Evolutionary conservation across 2,888 invertebrate genomes (phyloP).

Genomic region (Trichopria drosophilae): DNA sequence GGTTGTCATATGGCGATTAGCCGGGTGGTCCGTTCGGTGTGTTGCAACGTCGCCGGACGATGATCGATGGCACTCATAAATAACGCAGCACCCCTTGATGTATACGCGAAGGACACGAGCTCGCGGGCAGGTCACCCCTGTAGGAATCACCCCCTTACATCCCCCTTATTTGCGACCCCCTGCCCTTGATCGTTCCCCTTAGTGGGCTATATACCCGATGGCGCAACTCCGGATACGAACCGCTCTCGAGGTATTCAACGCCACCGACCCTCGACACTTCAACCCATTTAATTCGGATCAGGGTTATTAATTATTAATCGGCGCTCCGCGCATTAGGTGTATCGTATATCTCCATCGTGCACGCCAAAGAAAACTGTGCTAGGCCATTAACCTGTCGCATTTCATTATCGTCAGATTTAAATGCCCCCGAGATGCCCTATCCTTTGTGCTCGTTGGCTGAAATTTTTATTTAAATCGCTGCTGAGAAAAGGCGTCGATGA

Average conservation of each 20-base stretch:
- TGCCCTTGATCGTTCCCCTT: no score
- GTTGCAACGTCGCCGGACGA: constrained; percentile 48
- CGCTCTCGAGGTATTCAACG: constrained; percentile 35
- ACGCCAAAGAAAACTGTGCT: constrained; percentile 48
- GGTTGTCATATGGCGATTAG: constrained; percentile 58
- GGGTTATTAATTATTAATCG: constrained; percentile 59
- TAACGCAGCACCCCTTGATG: constrained; percentile 54
- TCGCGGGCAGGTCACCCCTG: constrained; percentile 43
- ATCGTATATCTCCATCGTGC: constrained; percentile 53
- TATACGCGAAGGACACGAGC: constrained; percentile 39
- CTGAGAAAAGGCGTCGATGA: no score
- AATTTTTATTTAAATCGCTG: no score
- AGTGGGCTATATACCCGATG: no score
- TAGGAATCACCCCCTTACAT: constrained; percentile 34
- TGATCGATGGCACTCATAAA: constrained; percentile 58
- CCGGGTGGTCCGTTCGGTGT: constrained; percentile 44
- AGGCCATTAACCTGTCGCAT: constrained; percentile 51
- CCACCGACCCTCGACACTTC: constrained; percentile 50
- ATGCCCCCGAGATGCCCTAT: no score
- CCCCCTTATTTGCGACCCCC: constrained; percentile 11
- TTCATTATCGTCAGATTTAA: constrained; percentile 46
- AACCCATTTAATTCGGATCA: constrained; percentile 56
- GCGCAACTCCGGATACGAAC: no score
- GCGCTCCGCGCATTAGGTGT: constrained; percentile 53
- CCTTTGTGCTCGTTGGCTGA: no score